phyloP scores from a whole-genome alignment of 2,113 vertebrate species.

The Toxostoma redivivum region DNA sequence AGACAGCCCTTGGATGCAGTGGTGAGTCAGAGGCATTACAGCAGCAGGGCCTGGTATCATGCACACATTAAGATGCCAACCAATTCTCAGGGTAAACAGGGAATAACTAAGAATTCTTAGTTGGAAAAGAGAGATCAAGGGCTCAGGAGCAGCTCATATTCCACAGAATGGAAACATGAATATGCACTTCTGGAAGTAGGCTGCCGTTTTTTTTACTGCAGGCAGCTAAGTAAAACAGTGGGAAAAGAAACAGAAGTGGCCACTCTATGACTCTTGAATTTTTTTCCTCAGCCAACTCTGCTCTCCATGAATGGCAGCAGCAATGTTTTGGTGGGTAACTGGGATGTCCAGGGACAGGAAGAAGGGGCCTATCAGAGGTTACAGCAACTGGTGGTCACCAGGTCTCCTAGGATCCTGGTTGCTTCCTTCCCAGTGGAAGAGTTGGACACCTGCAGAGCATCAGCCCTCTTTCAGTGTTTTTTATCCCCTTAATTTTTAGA shows the following conservation, averaged over 20 bases:
- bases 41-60: background rate
- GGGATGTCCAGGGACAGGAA: background rate
- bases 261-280: background rate
- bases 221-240: slow-evolving; percentile 39
- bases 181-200: background rate
- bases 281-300: background rate
- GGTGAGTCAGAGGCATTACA: background rate
- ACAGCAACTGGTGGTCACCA: background rate
- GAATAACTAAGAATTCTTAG: background rate
- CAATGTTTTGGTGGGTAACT: background rate
- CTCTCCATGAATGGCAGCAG: background rate
- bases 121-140: background rate
- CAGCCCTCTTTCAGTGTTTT: background rate
- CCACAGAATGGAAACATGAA: slow-evolving; percentile 2
- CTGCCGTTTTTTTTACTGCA: background rate
- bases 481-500: background rate
- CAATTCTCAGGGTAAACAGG: background rate
- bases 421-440: background rate
- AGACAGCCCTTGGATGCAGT: background rate
- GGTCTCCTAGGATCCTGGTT: background rate
- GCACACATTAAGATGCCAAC: background rate
- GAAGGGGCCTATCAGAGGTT: background rate
- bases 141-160: background rate
- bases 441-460: background rate
- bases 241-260: slow-evolving; percentile 21